These are phyloP conservation scores for Myotis daubentonii DNA, from an alignment of 2,797 vertebrate species.

Conservation along the genomic window DNA sequence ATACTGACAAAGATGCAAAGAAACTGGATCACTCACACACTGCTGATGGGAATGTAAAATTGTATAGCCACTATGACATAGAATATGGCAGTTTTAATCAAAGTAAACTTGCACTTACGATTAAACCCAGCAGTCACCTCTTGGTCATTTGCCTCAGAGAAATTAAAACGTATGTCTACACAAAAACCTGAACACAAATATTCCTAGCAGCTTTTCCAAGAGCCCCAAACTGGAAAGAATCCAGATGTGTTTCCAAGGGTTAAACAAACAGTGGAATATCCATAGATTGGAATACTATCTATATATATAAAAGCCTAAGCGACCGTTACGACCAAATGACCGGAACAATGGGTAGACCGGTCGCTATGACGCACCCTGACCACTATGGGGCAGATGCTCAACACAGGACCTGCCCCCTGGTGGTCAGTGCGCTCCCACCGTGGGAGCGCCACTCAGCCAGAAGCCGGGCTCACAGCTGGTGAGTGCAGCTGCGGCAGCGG, in stretches of 20 bases:
- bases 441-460: too few species aligned
- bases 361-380: too few species aligned
- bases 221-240: not conserved
- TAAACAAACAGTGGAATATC: not conserved
- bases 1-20: constrained; percentile 22
- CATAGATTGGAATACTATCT: not conserved
- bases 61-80: not conserved
- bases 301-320: too few species aligned
- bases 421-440: too few species aligned
- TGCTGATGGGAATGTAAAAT: not conserved
- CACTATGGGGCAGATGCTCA: too few species aligned
- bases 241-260: not conserved
- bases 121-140: not conserved
- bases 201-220: not conserved
- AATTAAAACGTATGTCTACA: not conserved
- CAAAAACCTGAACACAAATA: not conserved
- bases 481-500: too few species aligned
- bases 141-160: not conserved
- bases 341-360: too few species aligned
- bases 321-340: too few species aligned
- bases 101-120: not conserved
- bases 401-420: too few species aligned
- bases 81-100: not conserved
- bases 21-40: not conserved
- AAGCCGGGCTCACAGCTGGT: too few species aligned